phyloP scores from a whole-genome alignment of 1,140 invertebrate species.

The Drosophila lacteicornis region DNA sequence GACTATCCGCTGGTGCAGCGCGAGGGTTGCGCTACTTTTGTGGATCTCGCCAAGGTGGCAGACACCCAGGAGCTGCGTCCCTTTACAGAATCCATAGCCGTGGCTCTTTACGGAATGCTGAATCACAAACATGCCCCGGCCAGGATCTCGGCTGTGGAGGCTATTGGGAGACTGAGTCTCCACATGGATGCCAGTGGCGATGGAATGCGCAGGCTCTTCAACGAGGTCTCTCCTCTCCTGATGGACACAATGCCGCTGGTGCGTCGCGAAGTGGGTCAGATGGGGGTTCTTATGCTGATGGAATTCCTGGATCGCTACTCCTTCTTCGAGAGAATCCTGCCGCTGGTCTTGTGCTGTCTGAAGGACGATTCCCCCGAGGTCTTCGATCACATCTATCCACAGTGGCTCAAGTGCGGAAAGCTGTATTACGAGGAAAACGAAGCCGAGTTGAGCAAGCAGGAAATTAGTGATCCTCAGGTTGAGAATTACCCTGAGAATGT shows the following conservation, averaged over 20 bases:
- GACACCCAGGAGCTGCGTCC: constrained; percentile 89
- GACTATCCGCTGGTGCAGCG: constrained; percentile 92
- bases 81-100: constrained; percentile 89
- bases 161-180: constrained; percentile 87
- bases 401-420: constrained; percentile 89
- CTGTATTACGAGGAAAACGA: constrained; percentile 92
- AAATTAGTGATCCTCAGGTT: constrained; percentile 87
- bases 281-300: constrained; percentile 89
- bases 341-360: constrained; percentile 90
- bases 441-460: constrained; percentile 89
- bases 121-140: constrained; percentile 93
- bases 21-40: constrained; percentile 90
- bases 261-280: constrained; percentile 88
- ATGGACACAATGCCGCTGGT: constrained; percentile 91
- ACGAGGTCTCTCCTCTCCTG: constrained; percentile 84
- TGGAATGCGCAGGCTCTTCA: constrained; percentile 77
- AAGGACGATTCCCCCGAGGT: constrained; percentile 90
- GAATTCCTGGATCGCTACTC: constrained; percentile 91
- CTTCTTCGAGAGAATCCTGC: constrained; percentile 90
- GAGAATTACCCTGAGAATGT: constrained; percentile 89
- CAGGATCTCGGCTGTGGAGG: constrained; percentile 89
- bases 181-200: constrained; percentile 87
- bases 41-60: constrained; percentile 87
- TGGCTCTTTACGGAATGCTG: constrained; percentile 90
- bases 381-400: constrained; percentile 85